Conservation (phyloP, 2,888 invertebrate genomes). For the Axea sp. region DNA sequence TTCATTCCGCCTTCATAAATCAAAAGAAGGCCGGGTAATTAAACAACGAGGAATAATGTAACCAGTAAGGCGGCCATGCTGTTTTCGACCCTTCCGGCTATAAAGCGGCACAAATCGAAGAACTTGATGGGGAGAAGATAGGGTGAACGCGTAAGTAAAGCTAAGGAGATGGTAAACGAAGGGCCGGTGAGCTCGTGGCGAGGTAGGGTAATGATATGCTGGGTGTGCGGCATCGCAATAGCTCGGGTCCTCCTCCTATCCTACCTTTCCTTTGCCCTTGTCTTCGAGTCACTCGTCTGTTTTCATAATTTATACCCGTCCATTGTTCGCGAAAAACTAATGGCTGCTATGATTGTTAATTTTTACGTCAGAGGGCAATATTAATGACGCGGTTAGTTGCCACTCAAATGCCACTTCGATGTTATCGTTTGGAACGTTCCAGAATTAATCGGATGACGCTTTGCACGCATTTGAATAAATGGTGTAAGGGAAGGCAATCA, state of each 20-base stretch:
- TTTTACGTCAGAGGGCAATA: too few relatives aligned
- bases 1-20: slow-evolving; percentile 48
- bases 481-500: too few relatives aligned
- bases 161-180: slow-evolving; percentile 58
- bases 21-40: slow-evolving; percentile 56
- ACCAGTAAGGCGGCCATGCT: slow-evolving; percentile 53
- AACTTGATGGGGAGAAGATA: slow-evolving; percentile 50
- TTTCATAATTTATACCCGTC: slow-evolving; percentile 36
- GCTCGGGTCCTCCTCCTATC: slow-evolving; percentile 52
- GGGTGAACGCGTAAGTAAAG: slow-evolving; percentile 56
- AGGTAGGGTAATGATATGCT: slow-evolving; percentile 57
- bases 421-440: too few relatives aligned
- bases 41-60: slow-evolving; percentile 60
- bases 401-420: too few relatives aligned
- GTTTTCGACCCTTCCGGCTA: slow-evolving; percentile 59
- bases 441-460: too few relatives aligned
- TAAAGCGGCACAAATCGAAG: slow-evolving; percentile 60
- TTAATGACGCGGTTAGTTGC: too few relatives aligned
- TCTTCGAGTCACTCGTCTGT: slow-evolving; percentile 17
- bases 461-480: too few relatives aligned
- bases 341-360: slow-evolving; percentile 26
- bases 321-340: slow-evolving; percentile 21
- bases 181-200: slow-evolving; percentile 37
- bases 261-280: slow-evolving; percentile 30
- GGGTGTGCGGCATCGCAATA: slow-evolving; percentile 49